phyloP scores from a whole-genome alignment of 2,113 vertebrate genomes.

The Odocoileus hemionus region DNA sequence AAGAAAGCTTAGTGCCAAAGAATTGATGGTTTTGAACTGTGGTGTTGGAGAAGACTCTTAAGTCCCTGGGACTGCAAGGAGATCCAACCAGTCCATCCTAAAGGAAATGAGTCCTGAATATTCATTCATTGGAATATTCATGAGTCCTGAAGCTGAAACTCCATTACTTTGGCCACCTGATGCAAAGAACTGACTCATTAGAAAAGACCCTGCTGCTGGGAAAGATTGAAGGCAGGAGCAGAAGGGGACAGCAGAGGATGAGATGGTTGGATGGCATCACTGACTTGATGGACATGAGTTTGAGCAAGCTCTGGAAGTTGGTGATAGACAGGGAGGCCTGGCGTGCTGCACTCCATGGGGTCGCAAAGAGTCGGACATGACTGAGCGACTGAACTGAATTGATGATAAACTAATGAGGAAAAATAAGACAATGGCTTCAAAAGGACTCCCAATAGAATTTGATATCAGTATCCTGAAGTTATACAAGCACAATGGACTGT shows the following conservation, averaged over 20 bases:
- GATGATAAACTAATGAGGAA: neutral
- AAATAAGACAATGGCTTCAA: neutral
- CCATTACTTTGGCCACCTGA: neutral
- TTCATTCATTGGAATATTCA: neutral
- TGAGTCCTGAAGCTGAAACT: neutral
- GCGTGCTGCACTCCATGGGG: neutral
- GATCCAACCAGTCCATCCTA: neutral
- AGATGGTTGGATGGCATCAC: neutral
- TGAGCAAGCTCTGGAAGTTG: neutral
- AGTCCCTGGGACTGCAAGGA: neutral
- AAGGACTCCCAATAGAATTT: neutral
- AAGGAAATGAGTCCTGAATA: neutral
- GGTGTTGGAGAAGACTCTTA: neutral
- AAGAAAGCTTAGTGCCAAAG: neutral
- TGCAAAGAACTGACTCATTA: neutral
- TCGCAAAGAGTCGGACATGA: neutral
- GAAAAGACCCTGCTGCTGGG: neutral
- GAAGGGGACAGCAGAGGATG: neutral
- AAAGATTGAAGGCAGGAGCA: neutral
- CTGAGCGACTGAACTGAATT: neutral
- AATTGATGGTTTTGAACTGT: neutral
- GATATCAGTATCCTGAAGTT: neutral
- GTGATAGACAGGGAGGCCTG: neutral
- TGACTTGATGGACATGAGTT: fast-evolving
- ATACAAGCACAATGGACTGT: neutral